Evolutionary conservation across 2,113 vertebrate genomes (phyloP).

Genomic region (Progne subis): DNA sequence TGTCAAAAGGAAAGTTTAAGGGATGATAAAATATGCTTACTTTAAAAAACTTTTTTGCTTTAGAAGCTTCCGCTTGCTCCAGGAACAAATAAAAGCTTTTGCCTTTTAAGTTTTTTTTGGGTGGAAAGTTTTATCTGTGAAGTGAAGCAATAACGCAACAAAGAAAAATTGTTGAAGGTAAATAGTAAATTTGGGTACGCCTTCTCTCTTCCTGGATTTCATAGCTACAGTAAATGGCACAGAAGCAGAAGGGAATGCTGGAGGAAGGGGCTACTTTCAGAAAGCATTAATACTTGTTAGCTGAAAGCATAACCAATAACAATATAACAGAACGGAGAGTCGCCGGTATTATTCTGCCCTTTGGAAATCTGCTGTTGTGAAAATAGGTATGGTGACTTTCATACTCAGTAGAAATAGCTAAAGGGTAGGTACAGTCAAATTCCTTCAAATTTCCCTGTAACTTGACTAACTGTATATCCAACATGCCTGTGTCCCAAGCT

Average conservation of each 20-base stretch:
- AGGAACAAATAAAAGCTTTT: not conserved
- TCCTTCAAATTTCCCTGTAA: slow-evolving; percentile 6
- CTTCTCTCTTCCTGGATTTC: not conserved
- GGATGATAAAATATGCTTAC: not conserved
- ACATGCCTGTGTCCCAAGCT: not conserved
- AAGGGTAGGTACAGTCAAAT: not conserved
- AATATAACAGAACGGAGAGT: not conserved
- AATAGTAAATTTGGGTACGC: not conserved
- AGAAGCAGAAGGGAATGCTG: not conserved
- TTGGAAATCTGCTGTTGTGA: not conserved
- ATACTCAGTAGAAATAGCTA: not conserved
- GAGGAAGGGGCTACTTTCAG: not conserved
- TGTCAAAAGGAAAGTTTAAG: not conserved
- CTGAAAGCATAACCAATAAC: not conserved
- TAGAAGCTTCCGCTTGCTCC: not conserved
- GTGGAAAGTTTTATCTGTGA: not conserved
- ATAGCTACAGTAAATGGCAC: not conserved
- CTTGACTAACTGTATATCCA: not conserved
- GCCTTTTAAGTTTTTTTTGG: not conserved
- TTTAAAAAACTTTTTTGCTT: not conserved
- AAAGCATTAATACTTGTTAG: not conserved
- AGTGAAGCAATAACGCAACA: not conserved
- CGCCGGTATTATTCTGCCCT: not conserved
- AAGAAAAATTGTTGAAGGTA: not conserved
- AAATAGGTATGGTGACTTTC: not conserved